These are phyloP conservation scores for Rhizoglyphus robini DNA, from an alignment of 1,140 invertebrate species.

Conservation along the genomic window DNA sequence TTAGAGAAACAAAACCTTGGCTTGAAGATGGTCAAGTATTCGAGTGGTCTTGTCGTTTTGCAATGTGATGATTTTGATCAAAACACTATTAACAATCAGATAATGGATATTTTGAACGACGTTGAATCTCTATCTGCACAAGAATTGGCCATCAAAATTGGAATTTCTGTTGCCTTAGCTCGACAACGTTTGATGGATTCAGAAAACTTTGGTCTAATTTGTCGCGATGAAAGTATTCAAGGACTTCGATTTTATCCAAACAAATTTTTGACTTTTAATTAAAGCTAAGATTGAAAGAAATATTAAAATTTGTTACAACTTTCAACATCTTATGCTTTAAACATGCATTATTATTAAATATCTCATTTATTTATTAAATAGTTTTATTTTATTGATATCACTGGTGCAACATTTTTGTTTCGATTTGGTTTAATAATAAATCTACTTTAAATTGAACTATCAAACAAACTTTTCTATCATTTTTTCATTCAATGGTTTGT, in stretches of 20 bases:
- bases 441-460: too few species aligned
- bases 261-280: constrained; percentile 20
- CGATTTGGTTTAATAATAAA: too few species aligned
- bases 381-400: too few species aligned
- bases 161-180: constrained; percentile 73
- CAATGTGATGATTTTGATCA: constrained; percentile 65
- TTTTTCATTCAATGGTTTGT: too few species aligned
- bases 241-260: constrained; percentile 85
- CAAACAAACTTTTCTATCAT: too few species aligned
- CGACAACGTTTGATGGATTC: constrained; percentile 49
- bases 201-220: constrained; percentile 68
- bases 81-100: constrained; percentile 54
- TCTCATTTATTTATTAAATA: background rate
- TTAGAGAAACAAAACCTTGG: constrained; percentile 46
- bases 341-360: background rate
- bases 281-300: background rate
- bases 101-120: constrained; percentile 51
- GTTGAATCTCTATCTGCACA: constrained; percentile 61
- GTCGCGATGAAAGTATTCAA: constrained; percentile 83
- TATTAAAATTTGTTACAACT: background rate
- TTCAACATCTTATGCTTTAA: background rate
- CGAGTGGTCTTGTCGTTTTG: constrained; percentile 77
- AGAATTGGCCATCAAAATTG: constrained; percentile 61
- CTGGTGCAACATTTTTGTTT: too few species aligned
- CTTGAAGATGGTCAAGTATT: constrained; percentile 59